phyloP scores from a whole-genome alignment of 2,113 vertebrate genomes.

The Leptobrachium ailaonicum region DNA sequence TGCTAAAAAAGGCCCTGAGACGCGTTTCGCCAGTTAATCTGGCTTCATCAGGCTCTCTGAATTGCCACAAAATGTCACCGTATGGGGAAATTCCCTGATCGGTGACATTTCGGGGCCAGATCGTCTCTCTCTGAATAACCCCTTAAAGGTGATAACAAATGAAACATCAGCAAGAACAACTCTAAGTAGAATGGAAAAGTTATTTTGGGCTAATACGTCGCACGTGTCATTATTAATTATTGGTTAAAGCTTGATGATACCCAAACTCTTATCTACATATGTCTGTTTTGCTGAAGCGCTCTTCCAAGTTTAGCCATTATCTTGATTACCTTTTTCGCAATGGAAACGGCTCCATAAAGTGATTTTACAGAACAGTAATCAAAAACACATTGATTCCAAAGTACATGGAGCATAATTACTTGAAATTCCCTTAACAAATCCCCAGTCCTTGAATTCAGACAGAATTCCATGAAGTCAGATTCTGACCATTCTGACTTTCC shows the following conservation, averaged over 20 bases:
- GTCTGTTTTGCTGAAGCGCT: not conserved
- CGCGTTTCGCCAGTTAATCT: too few relatives aligned
- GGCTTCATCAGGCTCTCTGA: too few relatives aligned
- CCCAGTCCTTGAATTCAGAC: constrained; percentile 3
- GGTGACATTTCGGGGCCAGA: too few relatives aligned
- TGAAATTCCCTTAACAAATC: constrained; percentile 11
- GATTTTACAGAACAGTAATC: constrained; percentile 20
- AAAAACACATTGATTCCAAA: constrained; percentile 4
- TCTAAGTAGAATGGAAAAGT: too few relatives aligned
- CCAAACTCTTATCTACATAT: not conserved
- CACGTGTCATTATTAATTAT: not conserved
- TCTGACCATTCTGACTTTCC: not conserved
- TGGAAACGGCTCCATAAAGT: not conserved
- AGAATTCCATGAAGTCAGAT: not conserved
- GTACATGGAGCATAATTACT: constrained; percentile 3
- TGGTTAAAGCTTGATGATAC: not conserved
- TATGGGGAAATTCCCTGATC: too few relatives aligned
- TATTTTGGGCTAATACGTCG: not conserved
- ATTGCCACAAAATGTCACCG: too few relatives aligned
- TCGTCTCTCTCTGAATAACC: too few relatives aligned
- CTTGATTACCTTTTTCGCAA: not conserved
- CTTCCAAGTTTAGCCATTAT: not conserved
- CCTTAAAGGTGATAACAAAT: too few relatives aligned
- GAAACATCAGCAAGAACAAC: too few relatives aligned
- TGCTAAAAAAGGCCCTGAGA: too few relatives aligned